Evolutionary conservation across 2,113 vertebrate genomes (phyloP), one percentile per base, ranked within the genome.

Genomic region (Pseudorhombus dupliciocellatus): DNA sequence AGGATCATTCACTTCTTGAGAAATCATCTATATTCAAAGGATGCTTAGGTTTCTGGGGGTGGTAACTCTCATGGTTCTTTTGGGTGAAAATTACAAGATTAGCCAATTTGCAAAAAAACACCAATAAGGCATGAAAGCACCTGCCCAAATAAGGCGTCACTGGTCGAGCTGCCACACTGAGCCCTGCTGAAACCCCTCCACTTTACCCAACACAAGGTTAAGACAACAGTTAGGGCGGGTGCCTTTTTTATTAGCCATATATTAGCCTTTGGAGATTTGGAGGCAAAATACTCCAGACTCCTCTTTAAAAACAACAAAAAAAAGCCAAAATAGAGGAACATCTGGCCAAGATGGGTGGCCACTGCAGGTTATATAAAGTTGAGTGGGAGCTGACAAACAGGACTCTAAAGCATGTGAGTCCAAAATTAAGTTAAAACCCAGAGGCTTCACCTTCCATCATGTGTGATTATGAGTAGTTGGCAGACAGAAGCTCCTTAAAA

Each of bases 401-500:
- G 62, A 73, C 82, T 74, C 58, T 70, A 55, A 56, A 69, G 61
- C 56, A 75, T 75, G 76, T 80, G 34, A 73, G 59, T 79, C 66
- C 67, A 74, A 65, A 81, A 75, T 67, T n/a, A n/a, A n/a, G 31
- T 59, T 77, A 80, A 80, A 89, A 79, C 58, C 79, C 67, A 25
- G 58, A 74, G 50, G 86, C 89, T 87, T 87, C 55, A 65, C 52
- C 48, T 62, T 83, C 72, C 61, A 84, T 80, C 63, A 75, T 59
- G 71, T 81, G 46, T 55, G 81, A 87, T 89, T 88, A 87, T 59
- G 59, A 85, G 53, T 34, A 61, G 40, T 20, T 66, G 67, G 51
- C 66, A 79, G 52, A 85, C 61, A 84, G 80, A 89, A 90, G 86
- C 89, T 61, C 82, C 86, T 79, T 80, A 73, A 92, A 92, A 92